Evolutionary conservation across 2,797 vertebrate species (phyloP).

Genomic region (Astyanax mexicanus): DNA sequence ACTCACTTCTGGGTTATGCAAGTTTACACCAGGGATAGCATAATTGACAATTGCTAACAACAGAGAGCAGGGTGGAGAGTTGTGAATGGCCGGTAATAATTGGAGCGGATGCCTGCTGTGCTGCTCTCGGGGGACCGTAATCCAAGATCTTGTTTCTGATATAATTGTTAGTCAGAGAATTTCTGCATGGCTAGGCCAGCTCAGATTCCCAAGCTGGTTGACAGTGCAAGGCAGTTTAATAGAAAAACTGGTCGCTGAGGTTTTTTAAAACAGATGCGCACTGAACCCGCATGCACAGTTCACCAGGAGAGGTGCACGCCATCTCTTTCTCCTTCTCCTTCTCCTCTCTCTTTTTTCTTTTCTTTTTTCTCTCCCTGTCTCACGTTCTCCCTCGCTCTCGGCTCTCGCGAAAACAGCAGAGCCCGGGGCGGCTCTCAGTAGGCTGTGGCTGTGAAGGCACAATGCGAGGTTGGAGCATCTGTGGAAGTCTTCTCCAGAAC

Average conservation of each 20-base stretch:
- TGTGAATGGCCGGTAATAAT: conserved; percentile 88
- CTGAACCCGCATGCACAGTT: conserved; percentile 80
- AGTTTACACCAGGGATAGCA: conserved; percentile 86
- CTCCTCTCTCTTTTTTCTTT: conserved; percentile 52
- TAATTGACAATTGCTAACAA: conserved; percentile 89
- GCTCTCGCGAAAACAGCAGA: conserved; percentile 23
- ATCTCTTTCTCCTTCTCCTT: conserved; percentile 70
- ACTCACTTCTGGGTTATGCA: conserved; percentile 83
- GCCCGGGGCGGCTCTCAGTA: conserved; percentile 32
- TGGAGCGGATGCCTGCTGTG: conserved; percentile 85
- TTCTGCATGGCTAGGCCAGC: conserved; percentile 84
- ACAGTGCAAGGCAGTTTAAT: conserved; percentile 88
- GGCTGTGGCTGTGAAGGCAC: conserved; percentile 1
- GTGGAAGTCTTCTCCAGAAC: conserved; percentile 12
- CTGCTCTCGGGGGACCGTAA: conserved; percentile 82
- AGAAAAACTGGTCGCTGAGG: conserved; percentile 87
- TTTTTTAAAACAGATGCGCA: conserved; percentile 81
- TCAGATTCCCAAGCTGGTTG: conserved; percentile 88
- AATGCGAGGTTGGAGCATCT: not conserved
- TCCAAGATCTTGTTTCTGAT: conserved; percentile 90
- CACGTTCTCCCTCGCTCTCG: not conserved
- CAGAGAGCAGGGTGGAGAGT: conserved; percentile 82
- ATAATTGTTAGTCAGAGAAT: conserved; percentile 91
- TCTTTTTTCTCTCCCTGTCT: conserved; percentile 40
- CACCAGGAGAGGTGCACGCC: conserved; percentile 70